Percentiles rank a stretch among this genome's conserved stretches.
Evolutionary conservation across 2,888 invertebrate genomes (phyloP).

Genomic region (Drosophila monieri): DNA sequence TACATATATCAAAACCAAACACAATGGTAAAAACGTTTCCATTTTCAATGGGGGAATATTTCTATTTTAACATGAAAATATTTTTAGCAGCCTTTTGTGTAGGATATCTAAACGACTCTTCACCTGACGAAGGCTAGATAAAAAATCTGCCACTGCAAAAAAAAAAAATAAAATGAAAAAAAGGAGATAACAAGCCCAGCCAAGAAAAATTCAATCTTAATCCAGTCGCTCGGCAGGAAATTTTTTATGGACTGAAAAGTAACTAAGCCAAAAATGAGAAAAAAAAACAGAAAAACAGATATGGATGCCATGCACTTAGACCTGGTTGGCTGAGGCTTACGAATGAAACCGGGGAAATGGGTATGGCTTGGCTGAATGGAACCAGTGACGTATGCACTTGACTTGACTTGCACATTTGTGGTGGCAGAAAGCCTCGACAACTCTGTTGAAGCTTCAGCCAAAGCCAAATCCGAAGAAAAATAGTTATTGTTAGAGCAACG

Average conservation of each 20-base stretch:
- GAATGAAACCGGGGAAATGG: constrained; percentile 3
- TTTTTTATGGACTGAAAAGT: constrained; percentile 45
- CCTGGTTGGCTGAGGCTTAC: constrained; percentile 7
- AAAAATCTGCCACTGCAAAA: constrained; percentile 33
- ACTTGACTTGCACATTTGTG: constrained; percentile 77
- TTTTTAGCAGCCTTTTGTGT: constrained; percentile 61
- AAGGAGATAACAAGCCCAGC: constrained; percentile 8
- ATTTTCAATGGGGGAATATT: constrained; percentile 74
- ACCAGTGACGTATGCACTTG: constrained; percentile 74
- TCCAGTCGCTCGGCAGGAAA: constrained; percentile 58
- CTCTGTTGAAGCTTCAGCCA: constrained; percentile 59
- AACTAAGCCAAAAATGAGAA: constrained; percentile 41
- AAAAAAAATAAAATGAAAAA: constrained; percentile 9
- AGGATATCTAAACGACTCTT: constrained; percentile 56
- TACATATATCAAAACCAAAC: constrained; percentile 11
- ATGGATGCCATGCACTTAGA: constrained; percentile 44
- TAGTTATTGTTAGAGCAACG: constrained; percentile 52
- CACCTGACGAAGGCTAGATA: constrained; percentile 66
- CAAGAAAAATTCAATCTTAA: constrained; percentile 71
- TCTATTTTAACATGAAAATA: constrained; percentile 75
- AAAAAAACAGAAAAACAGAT: constrained; percentile 4
- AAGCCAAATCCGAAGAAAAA: constrained; percentile 65
- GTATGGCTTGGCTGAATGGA: constrained; percentile 40
- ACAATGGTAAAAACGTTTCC: constrained; percentile 74
- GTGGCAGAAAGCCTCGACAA: constrained; percentile 51